These are phyloP conservation scores for Hippocampus mohnikei DNA, from an alignment of 2,113 vertebrate genomes.

Conservation along the genomic window DNA sequence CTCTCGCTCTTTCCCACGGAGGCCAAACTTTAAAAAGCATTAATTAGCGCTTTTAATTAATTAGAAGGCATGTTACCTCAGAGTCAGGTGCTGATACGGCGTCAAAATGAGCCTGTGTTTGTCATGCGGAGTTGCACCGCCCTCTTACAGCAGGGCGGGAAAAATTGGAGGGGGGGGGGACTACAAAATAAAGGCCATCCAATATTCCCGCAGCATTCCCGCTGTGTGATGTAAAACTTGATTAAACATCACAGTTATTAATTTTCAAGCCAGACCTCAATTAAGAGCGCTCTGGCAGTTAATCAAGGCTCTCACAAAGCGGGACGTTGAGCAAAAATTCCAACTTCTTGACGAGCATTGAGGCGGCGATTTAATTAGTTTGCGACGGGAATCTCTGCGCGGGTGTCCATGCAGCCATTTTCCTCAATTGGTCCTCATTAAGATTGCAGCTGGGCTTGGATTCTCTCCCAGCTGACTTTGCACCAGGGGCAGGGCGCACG, in stretches of 20 bases:
- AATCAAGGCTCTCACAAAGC: background rate
- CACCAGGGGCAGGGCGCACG: too few species aligned
- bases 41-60: slow-evolving; percentile 66
- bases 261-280: slow-evolving; percentile 62
- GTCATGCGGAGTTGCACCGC: slow-evolving; percentile 50
- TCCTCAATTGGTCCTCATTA: background rate
- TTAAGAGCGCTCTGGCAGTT: slow-evolving; percentile 33
- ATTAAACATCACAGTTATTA: slow-evolving; percentile 65
- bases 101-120: slow-evolving; percentile 47
- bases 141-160: slow-evolving; percentile 18
- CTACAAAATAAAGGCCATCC: slow-evolving; percentile 32
- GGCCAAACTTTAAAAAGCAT: slow-evolving; percentile 56
- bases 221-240: slow-evolving; percentile 51
- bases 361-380: background rate
- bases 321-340: background rate
- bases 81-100: slow-evolving; percentile 59
- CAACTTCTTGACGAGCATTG: background rate
- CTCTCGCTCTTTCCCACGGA: slow-evolving; percentile 46
- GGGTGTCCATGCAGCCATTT: background rate
- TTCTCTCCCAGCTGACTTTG: too few species aligned
- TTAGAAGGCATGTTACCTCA: slow-evolving; percentile 55
- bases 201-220: slow-evolving; percentile 16
- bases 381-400: background rate
- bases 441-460: background rate
- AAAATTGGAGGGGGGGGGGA: background rate